Percentiles rank a stretch among this genome's conserved stretches.
Conservation (phyloP, 2,113 vertebrate species). For the Candoia aspera region DNA sequence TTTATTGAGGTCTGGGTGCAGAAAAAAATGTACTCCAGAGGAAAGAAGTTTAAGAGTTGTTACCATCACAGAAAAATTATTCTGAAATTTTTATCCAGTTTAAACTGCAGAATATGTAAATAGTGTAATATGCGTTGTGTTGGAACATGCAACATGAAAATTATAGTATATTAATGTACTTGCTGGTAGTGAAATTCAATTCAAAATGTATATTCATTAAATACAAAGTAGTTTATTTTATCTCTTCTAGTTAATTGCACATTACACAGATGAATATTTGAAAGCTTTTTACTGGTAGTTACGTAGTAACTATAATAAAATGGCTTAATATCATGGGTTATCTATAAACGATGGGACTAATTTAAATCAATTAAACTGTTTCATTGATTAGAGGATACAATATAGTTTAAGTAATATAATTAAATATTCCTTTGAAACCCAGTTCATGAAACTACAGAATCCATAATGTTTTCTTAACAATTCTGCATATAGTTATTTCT, state of each 20-base stretch:
- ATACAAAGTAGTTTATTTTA: background rate
- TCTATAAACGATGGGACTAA: background rate
- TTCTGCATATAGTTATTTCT: background rate
- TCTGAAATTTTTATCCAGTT: slow-evolving; percentile 12
- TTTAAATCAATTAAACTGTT: slow-evolving; percentile 32
- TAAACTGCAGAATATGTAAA: background rate
- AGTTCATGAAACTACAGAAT: slow-evolving; percentile 6
- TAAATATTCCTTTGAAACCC: slow-evolving; percentile 14
- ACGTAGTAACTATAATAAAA: background rate
- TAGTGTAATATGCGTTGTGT: background rate
- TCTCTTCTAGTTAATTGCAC: slow-evolving; percentile 22
- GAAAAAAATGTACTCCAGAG: background rate
- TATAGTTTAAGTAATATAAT: slow-evolving; percentile 18
- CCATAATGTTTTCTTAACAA: background rate
- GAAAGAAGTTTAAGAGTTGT: background rate
- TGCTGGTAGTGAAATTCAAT: slow-evolving; percentile 18
- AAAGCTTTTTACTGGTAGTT: background rate
- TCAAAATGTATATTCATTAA: slow-evolving; percentile 33
- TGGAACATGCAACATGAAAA: slow-evolving; percentile 2
- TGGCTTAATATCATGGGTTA: slow-evolving; percentile 1
- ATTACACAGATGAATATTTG: slow-evolving; percentile 25
- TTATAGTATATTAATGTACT: background rate
- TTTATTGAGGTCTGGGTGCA: background rate
- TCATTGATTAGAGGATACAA: background rate
- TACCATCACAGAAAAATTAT: slow-evolving; percentile 12